Conservation (phyloP, 2,113 vertebrate genomes). For the Gymnocephalus cernua region DNA sequence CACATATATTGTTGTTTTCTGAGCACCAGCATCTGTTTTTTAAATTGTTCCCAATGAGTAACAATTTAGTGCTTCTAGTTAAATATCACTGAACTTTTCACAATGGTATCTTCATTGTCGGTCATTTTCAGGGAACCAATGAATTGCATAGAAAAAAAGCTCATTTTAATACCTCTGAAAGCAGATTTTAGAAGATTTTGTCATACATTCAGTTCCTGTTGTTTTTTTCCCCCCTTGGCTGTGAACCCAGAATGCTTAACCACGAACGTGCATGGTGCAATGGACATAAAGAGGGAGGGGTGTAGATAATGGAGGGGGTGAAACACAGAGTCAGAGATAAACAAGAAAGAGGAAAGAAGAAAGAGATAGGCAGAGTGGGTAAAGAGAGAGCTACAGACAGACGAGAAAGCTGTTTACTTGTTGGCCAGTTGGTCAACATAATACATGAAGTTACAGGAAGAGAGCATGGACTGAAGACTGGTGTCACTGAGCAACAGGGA, state of each 20-base stretch:
- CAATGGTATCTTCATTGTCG: no score
- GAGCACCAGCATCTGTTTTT: no score
- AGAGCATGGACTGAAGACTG: neutral
- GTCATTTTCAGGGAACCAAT: no score
- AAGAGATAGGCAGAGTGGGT: neutral
- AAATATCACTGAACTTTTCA: no score
- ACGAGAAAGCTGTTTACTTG: neutral
- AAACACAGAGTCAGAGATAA: neutral
- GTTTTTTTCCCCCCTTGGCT: neutral
- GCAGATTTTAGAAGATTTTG: neutral
- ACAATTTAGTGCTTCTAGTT: no score
- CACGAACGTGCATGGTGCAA: neutral
- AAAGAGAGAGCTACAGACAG: neutral
- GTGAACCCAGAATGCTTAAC: neutral
- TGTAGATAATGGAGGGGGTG: neutral
- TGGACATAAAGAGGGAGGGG: constrained; percentile 1
- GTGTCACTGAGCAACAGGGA: neutral
- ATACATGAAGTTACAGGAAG: constrained; percentile 14
- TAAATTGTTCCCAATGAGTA: no score
- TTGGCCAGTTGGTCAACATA: neutral
- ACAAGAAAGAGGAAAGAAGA: constrained; percentile 2
- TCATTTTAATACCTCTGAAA: neutral
- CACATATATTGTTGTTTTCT: no score
- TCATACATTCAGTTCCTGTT: neutral
- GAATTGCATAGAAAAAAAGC: neutral